Conservation (phyloP, 64 coral and sea anemone species). For the Actinia equina region DNA sequence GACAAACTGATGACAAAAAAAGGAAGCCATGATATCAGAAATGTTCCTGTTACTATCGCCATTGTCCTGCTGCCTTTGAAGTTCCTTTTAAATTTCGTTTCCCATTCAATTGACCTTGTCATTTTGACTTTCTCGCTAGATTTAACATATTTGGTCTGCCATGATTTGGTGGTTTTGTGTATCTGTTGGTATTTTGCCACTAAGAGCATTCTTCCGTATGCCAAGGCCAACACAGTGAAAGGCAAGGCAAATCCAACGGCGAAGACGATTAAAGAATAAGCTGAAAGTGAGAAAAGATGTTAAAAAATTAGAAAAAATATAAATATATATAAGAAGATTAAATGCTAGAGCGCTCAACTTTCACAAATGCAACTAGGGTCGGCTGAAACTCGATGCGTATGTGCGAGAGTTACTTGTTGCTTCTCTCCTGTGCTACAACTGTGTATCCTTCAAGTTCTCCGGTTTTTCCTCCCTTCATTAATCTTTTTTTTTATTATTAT, state of each 20-base stretch:
- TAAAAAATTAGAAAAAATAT: background rate
- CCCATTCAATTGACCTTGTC: constrained; percentile 2
- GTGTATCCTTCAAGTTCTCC: no score
- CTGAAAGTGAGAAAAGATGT: background rate
- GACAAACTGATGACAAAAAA: background rate
- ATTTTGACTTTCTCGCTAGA: background rate
- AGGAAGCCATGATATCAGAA: constrained; percentile 5
- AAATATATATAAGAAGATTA: no score
- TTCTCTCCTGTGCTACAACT: no score
- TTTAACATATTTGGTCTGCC: constrained; percentile 11
- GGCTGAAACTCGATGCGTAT: no score
- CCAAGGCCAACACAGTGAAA: background rate
- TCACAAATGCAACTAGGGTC: no score
- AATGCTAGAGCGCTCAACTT: no score
- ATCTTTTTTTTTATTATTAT: no score
- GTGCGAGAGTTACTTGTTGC: no score
- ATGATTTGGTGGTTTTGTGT: background rate
- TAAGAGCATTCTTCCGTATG: constrained; percentile 7
- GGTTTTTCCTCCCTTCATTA: no score
- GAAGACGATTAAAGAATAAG: constrained; percentile 6
- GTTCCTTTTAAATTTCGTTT: constrained; percentile 4
- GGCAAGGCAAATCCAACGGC: background rate
- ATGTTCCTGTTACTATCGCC: constrained; percentile 3
- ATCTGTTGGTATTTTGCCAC: background rate
- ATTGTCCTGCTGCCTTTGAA: constrained; percentile 9